A percentile compares a stretch with the other conserved stretches of the same genome.
These are phyloP conservation scores for Oreotragus oreotragus DNA, from an alignment of 2,113 vertebrate genomes.

Conservation along the genomic window DNA sequence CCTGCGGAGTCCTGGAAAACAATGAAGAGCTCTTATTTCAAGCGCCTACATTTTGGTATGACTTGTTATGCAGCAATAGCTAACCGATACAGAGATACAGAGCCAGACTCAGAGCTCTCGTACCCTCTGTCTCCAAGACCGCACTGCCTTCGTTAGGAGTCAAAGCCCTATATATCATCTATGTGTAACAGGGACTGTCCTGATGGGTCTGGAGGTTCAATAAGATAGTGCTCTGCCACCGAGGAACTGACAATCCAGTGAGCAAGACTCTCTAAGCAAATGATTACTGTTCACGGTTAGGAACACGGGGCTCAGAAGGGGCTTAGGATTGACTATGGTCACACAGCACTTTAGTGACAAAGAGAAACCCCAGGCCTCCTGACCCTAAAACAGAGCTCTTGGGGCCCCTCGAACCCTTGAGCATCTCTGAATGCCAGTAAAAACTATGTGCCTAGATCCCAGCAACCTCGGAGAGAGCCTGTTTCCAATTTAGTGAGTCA, in stretches of 20 bases:
- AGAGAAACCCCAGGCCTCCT: background rate
- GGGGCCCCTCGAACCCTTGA: background rate
- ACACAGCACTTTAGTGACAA: background rate
- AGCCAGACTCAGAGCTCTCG: background rate
- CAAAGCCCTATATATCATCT: background rate
- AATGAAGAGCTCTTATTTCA: background rate
- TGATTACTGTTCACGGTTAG: background rate
- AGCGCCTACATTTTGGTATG: background rate
- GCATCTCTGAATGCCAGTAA: background rate
- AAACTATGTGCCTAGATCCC: background rate
- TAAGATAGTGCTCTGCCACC: accelerated
- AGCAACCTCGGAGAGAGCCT: background rate
- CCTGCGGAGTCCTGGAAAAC: background rate
- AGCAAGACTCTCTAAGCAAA: background rate
- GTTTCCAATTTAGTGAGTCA: background rate
- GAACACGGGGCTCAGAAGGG: background rate
- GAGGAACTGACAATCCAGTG: background rate
- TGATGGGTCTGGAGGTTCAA: background rate
- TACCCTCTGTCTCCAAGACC: background rate
- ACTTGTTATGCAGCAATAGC: background rate
- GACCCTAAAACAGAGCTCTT: background rate
- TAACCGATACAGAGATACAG: slow-evolving; percentile 2
- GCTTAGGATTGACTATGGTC: background rate
- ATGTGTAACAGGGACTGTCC: background rate
- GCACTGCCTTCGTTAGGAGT: background rate